A percentile compares a stretch with the other conserved stretches of the same genome.
Conservation (phyloP, 2,113 vertebrate genomes). For the Prinia subflava region DNA sequence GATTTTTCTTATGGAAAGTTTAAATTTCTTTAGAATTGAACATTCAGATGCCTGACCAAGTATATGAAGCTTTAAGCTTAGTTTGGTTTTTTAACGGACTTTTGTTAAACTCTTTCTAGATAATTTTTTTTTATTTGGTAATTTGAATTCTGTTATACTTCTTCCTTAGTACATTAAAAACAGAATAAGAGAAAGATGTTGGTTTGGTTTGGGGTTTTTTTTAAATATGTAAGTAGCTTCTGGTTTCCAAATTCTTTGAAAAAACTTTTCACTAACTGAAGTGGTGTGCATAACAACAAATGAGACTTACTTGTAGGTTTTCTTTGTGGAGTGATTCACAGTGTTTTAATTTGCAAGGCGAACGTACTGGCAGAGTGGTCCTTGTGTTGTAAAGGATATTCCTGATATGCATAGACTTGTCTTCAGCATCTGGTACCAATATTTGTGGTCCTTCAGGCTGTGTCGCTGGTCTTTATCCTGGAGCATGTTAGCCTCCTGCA, state of each 20-base stretch:
- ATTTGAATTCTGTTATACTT: background rate
- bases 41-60: background rate
- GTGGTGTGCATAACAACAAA: background rate
- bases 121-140: background rate
- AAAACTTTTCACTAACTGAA: background rate
- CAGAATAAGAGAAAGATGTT: background rate
- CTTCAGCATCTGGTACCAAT: background rate
- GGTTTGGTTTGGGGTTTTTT: background rate
- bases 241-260: background rate
- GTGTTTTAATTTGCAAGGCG: background rate
- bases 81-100: background rate
- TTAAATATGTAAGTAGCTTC: background rate
- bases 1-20: background rate
- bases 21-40: background rate
- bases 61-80: background rate
- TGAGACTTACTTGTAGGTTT: background rate
- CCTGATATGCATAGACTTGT: background rate
- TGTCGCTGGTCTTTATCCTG: background rate
- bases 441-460: background rate
- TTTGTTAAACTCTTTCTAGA: background rate
- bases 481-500: background rate
- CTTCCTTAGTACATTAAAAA: background rate
- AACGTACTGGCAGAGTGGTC: fast-evolving
- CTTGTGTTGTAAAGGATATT: background rate
- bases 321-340: background rate